phyloP scores from a whole-genome alignment of 1,140 invertebrate species.

The Drosophila parvula region DNA sequence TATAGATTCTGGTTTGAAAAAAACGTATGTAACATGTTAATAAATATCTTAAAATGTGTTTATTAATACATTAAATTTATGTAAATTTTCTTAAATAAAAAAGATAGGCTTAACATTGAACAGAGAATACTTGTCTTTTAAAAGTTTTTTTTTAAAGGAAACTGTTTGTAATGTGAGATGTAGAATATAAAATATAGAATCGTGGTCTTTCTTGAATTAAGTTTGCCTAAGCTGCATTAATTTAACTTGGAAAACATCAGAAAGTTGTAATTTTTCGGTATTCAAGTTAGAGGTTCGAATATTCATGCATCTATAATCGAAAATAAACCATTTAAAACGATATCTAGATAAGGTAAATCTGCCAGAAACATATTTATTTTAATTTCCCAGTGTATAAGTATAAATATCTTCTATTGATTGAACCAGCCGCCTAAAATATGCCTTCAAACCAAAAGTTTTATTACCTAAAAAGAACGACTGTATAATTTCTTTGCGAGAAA shows the following conservation, averaged over 20 bases:
- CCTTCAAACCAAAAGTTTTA: background rate
- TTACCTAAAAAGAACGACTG: background rate
- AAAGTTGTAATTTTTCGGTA: too few relatives aligned
- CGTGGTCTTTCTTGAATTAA: too few relatives aligned
- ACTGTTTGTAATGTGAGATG: too few relatives aligned
- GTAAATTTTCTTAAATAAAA: background rate
- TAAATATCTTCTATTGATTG: background rate
- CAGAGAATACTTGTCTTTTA: background rate
- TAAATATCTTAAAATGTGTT: background rate
- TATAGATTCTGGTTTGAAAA: background rate
- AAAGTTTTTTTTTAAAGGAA: too few relatives aligned
- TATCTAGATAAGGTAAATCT: too few relatives aligned
- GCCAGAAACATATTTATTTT: background rate
- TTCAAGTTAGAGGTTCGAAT: too few relatives aligned
- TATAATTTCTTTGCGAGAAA: background rate
- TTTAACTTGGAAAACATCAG: too few relatives aligned
- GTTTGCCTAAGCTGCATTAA: too few relatives aligned
- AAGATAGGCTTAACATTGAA: background rate
- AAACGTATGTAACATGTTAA: too few relatives aligned
- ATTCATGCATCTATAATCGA: too few relatives aligned
- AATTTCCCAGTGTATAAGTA: background rate
- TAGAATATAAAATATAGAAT: too few relatives aligned
- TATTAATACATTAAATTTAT: background rate
- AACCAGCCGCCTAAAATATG: background rate
- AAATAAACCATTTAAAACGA: too few relatives aligned